Base-by-base conservation (phyloP, 2,797 vertebrate species). In the Gobionotothen gibberifrons region DNA sequence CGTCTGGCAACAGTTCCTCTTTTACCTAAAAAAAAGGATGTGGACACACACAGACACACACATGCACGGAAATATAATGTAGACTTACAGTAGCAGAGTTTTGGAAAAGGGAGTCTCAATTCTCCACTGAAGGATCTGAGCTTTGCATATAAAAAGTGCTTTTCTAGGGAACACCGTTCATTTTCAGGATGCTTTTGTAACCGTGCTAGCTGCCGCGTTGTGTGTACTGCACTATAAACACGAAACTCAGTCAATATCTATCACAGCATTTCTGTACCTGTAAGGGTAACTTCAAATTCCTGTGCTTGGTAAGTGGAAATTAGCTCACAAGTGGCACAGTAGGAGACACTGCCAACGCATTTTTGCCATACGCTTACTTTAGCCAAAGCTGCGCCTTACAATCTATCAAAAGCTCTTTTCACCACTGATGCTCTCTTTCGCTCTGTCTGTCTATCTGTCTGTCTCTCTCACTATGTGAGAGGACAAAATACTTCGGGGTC, bases 361-460 rank as follows among this genome's bases (percentile, higher is more conserved):
- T 81, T 81, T 80, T 69, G 74, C 81, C 72, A 85, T 71, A 72
- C 78, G 72, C 82, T 87, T 86, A 59, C 75, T 90, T 85, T 83
- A 82, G 89, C 87, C 86, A 90, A 92, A 93, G 90, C 87, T 83
- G 85, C 85, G 78, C 89, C 87, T 92, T 90, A 91, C 85, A 92
- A 88, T 91, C 89, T 87, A 64, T 82, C 52, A 61, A 52, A 82
- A 72, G 51, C 74, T 68, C 74, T 59, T 78, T 81, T 62, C 57
- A 60, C 61, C 59, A 17, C 57, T 21, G 47, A 21, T 64, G 53
- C 44, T 39, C 55, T 72, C 59, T 62, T 42, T 74, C 55, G 54
- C 29, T 55, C 19, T 66, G 26, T 67, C n/a, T 16, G 17, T 39
- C 64, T 66, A 47, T 40, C 22, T 51, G n/a, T 59, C 65, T 32